Base-by-base conservation (phyloP, 2,888 invertebrate species). In the Orthonevra nobilis region DNA sequence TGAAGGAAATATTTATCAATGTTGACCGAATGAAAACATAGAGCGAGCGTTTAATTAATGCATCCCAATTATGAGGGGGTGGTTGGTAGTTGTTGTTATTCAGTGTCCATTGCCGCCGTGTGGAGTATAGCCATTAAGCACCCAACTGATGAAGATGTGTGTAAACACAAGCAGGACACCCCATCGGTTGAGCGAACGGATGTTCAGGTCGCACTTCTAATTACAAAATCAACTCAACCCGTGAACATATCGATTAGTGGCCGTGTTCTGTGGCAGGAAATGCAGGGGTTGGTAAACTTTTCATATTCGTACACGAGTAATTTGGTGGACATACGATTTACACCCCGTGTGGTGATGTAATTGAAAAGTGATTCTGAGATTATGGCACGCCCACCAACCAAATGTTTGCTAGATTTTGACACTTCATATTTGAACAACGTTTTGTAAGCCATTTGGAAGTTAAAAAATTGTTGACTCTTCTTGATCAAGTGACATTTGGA, bases 1-100 rank as follows among this genome's bases (percentile, higher is more conserved):
- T 20, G 54, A 77, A 40, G 36, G 48, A 70, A 72, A 72, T 66
- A 72, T 72, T 70, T 60, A 72, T 48, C 46, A 46, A 38, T 60
- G 52, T 52, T 72, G 60, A 48, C 72, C 38, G 44, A 54, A 32
- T 2, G 17, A 28, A 14, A 26, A 38, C 46, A 42, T 26, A 2
- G 34, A 36, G 34, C 12, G 42, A 30, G 58, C 46, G 23, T 54
- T 74, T 54, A 74, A 74, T 66, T 74, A 66, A 52, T 74, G 56
- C 20, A 52, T 9, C 40, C 42, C 68, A 58, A 58, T 68, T 68
- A 48, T 48, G 23, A n/a, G 12, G 40, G 19, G 50, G 40, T 19
- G 32, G 23, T 30, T 26, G 32, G 19, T 28, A 52, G 52, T 50
- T 38, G 36, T 56, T 50, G 34, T 73, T 38, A 58, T 15, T 32